Evolutionary conservation across 1,140 invertebrate species (phyloP), one percentile per base, ranked within the genome.

Genomic region (Nasonia longicornis): DNA sequence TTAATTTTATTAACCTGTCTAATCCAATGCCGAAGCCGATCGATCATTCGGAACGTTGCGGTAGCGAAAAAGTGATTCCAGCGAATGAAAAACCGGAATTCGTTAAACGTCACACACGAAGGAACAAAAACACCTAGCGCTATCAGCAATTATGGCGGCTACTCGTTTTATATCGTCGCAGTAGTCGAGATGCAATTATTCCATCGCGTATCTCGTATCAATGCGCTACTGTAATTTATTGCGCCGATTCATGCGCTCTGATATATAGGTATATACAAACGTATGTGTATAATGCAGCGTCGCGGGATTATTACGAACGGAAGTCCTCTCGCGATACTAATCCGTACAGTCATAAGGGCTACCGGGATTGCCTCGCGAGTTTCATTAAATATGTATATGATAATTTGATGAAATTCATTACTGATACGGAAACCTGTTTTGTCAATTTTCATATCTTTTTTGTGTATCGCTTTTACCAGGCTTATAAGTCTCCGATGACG

Each of bases 161-260:
- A 73, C 45, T 58, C 45, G 52, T 79, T 79, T 79, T 79, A 80
- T 74, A 80, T 74, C 31, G 45, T 80, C 70, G 22, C 20, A 3
- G n/a, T n/a, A 64, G 73, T 63, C 45, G 70, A 79, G 14, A 58
- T 69, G 64, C 63, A 75, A 79, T 79, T 79, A 79, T 79, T 79
- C n/a, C 35, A 75, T 58, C 64, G 11, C 69, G 52, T 58, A 74
- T 75, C 26, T 80, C 42, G 35, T 70, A 80, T 80, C 70, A 74
- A 70, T 75, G 38, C 11, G 70, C 70, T 64, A 66, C 79, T n/a
- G 63, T 69, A 75, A 80, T 80, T 80, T 80, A 80, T 75, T 38
- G 63, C 71, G 6, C 3, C 58, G 71, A 80, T 75, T 31, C 72
- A 26, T 64, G 58, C 31, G 2, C 22, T 1, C 52, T 69, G 29